Evolutionary conservation across 1,140 invertebrate species (phyloP), one percentile per base, ranked within the genome.

Genomic region (Macrobrachium rosenbergii): DNA sequence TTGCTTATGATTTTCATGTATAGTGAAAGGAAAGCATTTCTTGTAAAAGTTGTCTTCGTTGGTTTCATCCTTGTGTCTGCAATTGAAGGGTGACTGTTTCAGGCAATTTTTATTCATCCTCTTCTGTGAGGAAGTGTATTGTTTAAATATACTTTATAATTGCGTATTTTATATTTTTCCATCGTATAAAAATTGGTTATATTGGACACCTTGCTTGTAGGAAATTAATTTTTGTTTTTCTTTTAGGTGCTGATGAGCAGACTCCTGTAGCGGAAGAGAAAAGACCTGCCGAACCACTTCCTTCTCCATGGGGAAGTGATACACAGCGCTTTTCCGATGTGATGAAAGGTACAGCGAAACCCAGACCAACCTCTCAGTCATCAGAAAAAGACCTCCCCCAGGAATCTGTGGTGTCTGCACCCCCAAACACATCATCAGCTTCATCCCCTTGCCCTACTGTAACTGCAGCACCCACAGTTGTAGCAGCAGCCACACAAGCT

Each of bases 261-360:
- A 82, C 77, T 12, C 87, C 89, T 52, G 90, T 90, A 69, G 88
- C 87, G 45, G 88, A 85, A 62, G 88, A 77, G 60, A 84, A 83
- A 58, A 64, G 83, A n/a, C 63, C 75, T 45, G 76, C 80, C 21
- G 87, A 82, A 11, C 58, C 83, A 7, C 19, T 78, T 5, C 77
- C 37, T 17, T 82, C 83, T 75, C 87, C 83, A 6, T 81, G 87
- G 87, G 76, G 82, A n/a, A 59, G 77, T 63, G 82, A 87, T 43
- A 85, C 82, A 16, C 82, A 93, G 91, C 93, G 95, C 91, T 92
- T 96, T 89, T 95, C 96, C 6, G 96, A 97, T 92, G 95, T 97
- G 59, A 96, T 97, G 28, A 96, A 96, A 91, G 95, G 95, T 85
- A 95, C 94, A 59, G 94, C 94, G 28, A 95, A 95, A 89, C 91